Conservation (phyloP, 2,797 vertebrate species). For the Poeciliopsis paucimaculata region DNA sequence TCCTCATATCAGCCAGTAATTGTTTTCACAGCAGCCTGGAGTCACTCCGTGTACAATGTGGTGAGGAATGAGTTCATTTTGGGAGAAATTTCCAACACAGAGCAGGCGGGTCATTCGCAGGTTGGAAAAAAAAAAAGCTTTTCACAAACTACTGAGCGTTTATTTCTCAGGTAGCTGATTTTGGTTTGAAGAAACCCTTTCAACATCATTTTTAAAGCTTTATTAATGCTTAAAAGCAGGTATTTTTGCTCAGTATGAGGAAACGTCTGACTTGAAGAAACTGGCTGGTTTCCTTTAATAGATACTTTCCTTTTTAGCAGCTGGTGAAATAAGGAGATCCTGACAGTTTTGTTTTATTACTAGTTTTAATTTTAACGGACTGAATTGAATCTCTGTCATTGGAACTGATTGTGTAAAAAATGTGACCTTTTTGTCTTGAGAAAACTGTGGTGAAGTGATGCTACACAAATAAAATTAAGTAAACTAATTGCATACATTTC, state of each 20-base stretch:
- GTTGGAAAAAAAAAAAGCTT: background rate
- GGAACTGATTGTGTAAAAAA: background rate
- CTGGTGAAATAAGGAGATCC: background rate
- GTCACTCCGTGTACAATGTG: background rate
- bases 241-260: background rate
- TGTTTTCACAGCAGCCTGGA: constrained; percentile 25
- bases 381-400: background rate
- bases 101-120: background rate
- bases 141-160: background rate
- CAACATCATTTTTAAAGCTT: background rate
- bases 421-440: background rate
- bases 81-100: background rate
- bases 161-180: background rate
- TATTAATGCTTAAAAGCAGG: background rate
- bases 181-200: background rate
- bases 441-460: no score
- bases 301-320: background rate
- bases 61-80: background rate
- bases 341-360: background rate
- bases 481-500: background rate
- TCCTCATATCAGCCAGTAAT: constrained; percentile 44
- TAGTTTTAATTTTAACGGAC: background rate
- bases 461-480: no score
- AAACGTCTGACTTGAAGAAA: background rate
- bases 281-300: background rate